Percentiles rank a stretch among this genome's conserved stretches.
Evolutionary conservation across 2,797 vertebrate species (phyloP).

Genomic region (Choloepus didactylus): DNA sequence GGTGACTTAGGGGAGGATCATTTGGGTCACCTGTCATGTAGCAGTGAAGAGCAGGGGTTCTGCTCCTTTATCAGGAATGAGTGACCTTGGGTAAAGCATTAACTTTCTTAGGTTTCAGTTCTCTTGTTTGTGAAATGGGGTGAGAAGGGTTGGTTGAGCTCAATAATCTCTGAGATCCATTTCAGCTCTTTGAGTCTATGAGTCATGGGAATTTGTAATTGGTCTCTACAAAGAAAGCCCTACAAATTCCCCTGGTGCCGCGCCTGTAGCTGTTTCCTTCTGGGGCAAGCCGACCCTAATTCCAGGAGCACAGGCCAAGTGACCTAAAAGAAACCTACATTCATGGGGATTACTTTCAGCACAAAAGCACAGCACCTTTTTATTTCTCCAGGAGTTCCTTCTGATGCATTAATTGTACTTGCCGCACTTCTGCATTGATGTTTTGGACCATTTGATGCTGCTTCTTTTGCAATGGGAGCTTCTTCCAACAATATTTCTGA

Average conservation of each 20-base stretch:
- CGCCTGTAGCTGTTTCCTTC: background rate
- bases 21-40: background rate
- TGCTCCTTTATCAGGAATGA: background rate
- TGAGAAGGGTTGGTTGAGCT: slow-evolving; percentile 17
- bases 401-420: slow-evolving; percentile 81
- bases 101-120: slow-evolving; percentile 35
- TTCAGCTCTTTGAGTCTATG: slow-evolving; percentile 11
- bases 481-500: slow-evolving; percentile 72
- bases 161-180: slow-evolving; percentile 37
- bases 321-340: slow-evolving; percentile 65
- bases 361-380: slow-evolving; percentile 72
- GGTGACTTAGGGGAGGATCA: background rate
- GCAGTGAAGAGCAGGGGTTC: background rate
- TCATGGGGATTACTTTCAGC: slow-evolving; percentile 57
- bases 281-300: background rate
- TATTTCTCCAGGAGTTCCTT: slow-evolving; percentile 78
- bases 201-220: slow-evolving; percentile 34
- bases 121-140: background rate
- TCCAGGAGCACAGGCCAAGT: slow-evolving; percentile 37
- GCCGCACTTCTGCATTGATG: slow-evolving; percentile 77
- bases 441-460: slow-evolving; percentile 81
- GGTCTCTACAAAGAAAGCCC: slow-evolving; percentile 32
- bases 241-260: background rate
- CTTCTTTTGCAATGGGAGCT: slow-evolving; percentile 75
- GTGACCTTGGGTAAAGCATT: background rate